Evolutionary conservation across 2,888 invertebrate genomes (phyloP).

Genomic region (Ptychoptera contaminata): DNA sequence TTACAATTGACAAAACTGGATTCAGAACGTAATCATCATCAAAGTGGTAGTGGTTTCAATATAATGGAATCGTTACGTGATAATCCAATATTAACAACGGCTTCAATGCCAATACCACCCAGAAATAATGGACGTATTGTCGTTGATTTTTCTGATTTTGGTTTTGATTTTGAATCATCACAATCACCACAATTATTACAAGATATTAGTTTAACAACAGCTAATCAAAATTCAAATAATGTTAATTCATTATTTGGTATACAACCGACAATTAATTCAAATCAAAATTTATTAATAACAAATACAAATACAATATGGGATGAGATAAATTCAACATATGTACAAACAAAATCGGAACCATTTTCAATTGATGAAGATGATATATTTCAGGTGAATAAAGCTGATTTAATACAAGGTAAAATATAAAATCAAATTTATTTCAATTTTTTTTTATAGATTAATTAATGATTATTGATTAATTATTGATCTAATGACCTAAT

Average conservation of each 20-base stretch:
- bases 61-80: slow-evolving; percentile 11
- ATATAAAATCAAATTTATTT: no score
- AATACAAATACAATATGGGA: slow-evolving; percentile 31
- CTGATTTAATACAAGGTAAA: slow-evolving; percentile 53
- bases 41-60: not conserved
- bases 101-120: slow-evolving; percentile 48
- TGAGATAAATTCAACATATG: slow-evolving; percentile 28
- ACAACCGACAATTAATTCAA: not conserved
- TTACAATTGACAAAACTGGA: no score
- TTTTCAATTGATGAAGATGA: slow-evolving; percentile 78
- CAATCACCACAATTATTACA: slow-evolving; percentile 27
- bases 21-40: no score
- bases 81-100: slow-evolving; percentile 30
- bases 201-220: slow-evolving; percentile 16
- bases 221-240: slow-evolving; percentile 5
- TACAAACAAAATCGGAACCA: slow-evolving; percentile 36
- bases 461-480: no score
- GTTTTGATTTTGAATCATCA: slow-evolving; percentile 24
- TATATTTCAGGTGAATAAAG: slow-evolving; percentile 77
- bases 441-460: no score
- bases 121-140: slow-evolving; percentile 28
- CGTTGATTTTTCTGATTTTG: slow-evolving; percentile 27
- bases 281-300: slow-evolving; percentile 8
- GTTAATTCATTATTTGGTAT: slow-evolving; percentile 2
- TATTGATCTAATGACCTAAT: no score